These are phyloP conservation scores for Ptiloglossa arizonensis DNA, from an alignment of 1,140 invertebrate species.

Conservation along the genomic window DNA sequence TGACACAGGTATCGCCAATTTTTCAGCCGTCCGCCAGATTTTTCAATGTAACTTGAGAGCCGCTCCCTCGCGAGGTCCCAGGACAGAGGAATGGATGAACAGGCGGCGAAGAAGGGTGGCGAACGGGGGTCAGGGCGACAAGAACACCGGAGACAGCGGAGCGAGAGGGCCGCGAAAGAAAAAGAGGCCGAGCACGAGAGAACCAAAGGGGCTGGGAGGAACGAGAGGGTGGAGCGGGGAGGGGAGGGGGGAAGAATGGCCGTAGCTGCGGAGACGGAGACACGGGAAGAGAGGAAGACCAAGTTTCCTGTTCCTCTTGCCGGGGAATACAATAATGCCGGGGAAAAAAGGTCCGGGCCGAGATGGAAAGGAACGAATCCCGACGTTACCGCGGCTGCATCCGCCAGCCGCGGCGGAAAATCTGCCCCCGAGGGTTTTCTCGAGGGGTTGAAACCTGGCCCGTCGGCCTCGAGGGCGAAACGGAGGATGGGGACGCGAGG, in stretches of 20 bases:
- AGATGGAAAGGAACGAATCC: constrained; percentile 67
- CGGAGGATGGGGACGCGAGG: constrained; percentile 27
- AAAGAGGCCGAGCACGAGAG: constrained; percentile 58
- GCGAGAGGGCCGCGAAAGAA: constrained; percentile 32
- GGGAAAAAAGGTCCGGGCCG: constrained; percentile 53
- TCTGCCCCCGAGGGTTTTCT: constrained; percentile 48
- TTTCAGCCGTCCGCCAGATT: constrained; percentile 69
- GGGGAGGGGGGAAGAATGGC: constrained; percentile 29
- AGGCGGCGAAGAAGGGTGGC: constrained; percentile 56
- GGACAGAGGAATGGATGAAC: constrained; percentile 68
- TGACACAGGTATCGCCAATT: constrained; percentile 69
- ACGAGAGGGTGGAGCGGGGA: no score
- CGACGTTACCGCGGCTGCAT: constrained; percentile 62
- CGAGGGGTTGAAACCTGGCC: not conserved
- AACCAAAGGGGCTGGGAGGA: no score
- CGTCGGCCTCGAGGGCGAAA: constrained; percentile 47
- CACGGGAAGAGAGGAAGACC: constrained; percentile 38
- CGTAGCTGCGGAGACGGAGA: constrained; percentile 50
- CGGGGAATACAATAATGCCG: constrained; percentile 61
- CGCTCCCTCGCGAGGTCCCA: constrained; percentile 67
- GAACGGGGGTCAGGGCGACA: constrained; percentile 56
- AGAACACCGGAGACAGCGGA: constrained; percentile 55
- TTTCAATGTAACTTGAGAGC: constrained; percentile 70
- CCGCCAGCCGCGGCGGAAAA: constrained; percentile 56
- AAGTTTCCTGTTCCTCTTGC: constrained; percentile 44